phyloP scores from a whole-genome alignment of 2,888 invertebrate genomes.

The Iselma pallidipennis region DNA sequence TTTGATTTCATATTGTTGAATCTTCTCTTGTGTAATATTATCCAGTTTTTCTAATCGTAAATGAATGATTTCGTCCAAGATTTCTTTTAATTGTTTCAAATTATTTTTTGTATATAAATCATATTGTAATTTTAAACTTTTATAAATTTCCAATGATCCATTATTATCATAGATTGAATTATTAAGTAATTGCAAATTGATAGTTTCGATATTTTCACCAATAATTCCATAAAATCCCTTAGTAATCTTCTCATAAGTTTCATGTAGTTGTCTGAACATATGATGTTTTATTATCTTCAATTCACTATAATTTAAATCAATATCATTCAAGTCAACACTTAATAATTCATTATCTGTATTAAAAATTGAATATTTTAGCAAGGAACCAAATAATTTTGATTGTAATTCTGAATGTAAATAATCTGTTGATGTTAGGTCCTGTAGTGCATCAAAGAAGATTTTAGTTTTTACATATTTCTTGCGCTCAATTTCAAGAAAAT shows the following conservation, averaged over 20 bases:
- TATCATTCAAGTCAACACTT: conserved; percentile 9
- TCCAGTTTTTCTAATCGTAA: conserved; percentile 47
- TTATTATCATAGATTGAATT: background rate
- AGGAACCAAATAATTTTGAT: background rate
- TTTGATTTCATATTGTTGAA: conserved; percentile 47
- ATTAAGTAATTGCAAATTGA: background rate
- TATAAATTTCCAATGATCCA: conserved; percentile 41
- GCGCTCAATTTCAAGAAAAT: conserved; percentile 41
- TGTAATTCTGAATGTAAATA: background rate
- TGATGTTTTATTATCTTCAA: background rate
- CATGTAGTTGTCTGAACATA: background rate
- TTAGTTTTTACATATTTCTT: conserved; percentile 40
- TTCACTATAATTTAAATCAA: conserved; percentile 41
- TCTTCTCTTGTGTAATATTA: conserved; percentile 46
- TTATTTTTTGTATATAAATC: conserved; percentile 49
- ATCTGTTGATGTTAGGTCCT: conserved; percentile 25
- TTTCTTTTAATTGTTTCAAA: conserved; percentile 34
- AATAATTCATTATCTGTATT: background rate
- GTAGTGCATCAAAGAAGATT: conserved; percentile 40
- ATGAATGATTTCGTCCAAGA: conserved; percentile 49
- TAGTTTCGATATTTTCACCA: conserved; percentile 33
- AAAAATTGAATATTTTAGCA: background rate
- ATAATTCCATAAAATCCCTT: conserved; percentile 26
- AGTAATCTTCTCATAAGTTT: conserved; percentile 43
- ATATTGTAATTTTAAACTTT: conserved; percentile 50